Conservation (phyloP, 2,888 invertebrate species). For the Oegoconia quadripuncta region DNA sequence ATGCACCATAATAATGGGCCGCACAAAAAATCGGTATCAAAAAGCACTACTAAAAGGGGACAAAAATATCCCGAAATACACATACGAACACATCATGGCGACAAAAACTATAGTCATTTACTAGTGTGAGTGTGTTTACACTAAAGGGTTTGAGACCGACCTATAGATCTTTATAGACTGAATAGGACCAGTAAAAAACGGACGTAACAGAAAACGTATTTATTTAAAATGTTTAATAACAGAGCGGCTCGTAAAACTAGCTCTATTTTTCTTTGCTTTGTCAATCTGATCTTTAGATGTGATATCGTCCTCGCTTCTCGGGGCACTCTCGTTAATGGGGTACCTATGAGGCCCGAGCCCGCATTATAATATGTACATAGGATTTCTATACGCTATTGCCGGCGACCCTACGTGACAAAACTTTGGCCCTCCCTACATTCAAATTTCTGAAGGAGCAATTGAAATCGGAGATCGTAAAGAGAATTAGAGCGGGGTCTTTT, state of each 20-base stretch:
- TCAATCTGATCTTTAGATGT: constrained; percentile 70
- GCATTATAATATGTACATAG: constrained; percentile 68
- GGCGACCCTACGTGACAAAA: constrained; percentile 76
- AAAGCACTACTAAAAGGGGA: constrained; percentile 67
- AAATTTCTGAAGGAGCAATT: constrained; percentile 79
- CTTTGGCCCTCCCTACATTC: constrained; percentile 78
- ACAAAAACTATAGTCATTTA: constrained; percentile 55
- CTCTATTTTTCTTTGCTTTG: constrained; percentile 63
- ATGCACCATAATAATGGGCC: constrained; percentile 67
- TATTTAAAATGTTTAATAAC: constrained; percentile 75
- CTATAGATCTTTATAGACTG: constrained; percentile 57
- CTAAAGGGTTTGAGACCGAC: constrained; percentile 62
- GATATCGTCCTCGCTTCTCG: constrained; percentile 66
- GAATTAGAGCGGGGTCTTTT: constrained; percentile 77
- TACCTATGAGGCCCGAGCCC: constrained; percentile 70
- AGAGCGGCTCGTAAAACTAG: constrained; percentile 70
- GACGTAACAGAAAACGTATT: constrained; percentile 52
- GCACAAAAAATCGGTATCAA: constrained; percentile 75
- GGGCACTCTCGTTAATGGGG: constrained; percentile 75
- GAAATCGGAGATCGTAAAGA: constrained; percentile 79
- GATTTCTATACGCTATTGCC: constrained; percentile 57
- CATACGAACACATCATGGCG: constrained; percentile 45
- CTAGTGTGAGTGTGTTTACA: constrained; percentile 51
- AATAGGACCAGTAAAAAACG: constrained; percentile 63
- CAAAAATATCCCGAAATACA: constrained; percentile 63